Conservation (phyloP, 2,113 vertebrate genomes). For the Sigmodon hispidus region DNA sequence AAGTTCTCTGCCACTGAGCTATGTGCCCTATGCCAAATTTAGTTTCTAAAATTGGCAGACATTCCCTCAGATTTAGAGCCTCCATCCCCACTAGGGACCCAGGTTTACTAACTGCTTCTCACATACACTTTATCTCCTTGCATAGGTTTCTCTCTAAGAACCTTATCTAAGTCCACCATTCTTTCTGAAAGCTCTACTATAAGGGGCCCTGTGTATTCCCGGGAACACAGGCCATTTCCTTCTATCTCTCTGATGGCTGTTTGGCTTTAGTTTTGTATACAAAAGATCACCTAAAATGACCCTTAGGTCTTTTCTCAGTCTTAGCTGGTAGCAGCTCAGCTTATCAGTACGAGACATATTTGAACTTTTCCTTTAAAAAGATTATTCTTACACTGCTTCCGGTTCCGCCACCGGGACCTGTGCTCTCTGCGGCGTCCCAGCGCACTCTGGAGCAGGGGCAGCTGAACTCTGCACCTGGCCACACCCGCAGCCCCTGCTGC, state of each 20-base stretch:
- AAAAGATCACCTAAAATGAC: not conserved
- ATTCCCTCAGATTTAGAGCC: not conserved
- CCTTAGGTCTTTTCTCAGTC: not conserved
- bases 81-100: not conserved
- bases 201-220: not conserved
- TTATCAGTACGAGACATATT: not conserved
- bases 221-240: not conserved
- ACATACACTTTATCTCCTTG: not conserved
- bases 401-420: too few relatives aligned
- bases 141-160: not conserved
- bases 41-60: not conserved
- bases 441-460: too few relatives aligned
- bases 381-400: too few relatives aligned
- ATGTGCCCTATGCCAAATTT: not conserved
- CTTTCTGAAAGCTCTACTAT: not conserved
- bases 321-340: not conserved
- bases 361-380: not conserved
- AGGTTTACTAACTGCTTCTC: not conserved
- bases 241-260: not conserved
- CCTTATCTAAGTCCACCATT: not conserved
- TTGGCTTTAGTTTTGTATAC: conserved; percentile 2
- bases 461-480: too few relatives aligned
- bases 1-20: not conserved
- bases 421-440: too few relatives aligned
- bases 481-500: too few relatives aligned